phyloP scores from a whole-genome alignment of 2,888 invertebrate species.

The Apamea monoglypha region DNA sequence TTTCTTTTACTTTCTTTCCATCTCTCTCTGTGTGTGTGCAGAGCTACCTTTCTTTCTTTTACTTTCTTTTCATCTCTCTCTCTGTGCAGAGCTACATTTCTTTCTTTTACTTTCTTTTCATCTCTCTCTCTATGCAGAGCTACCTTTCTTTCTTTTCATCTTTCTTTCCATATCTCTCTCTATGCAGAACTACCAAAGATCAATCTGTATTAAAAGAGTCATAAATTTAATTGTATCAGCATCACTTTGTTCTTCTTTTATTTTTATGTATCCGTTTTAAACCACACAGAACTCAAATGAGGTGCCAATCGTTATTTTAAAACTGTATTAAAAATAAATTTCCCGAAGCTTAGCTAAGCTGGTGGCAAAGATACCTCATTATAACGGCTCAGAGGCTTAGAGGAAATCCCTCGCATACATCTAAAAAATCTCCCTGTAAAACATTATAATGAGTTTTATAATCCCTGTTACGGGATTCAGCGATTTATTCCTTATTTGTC shows the following conservation, averaged over 20 bases:
- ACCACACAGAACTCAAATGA: slow-evolving; percentile 8
- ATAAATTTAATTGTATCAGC: not conserved
- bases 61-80: too few relatives aligned
- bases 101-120: too few relatives aligned
- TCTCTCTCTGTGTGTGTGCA: too few relatives aligned
- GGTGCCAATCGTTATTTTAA: slow-evolving; percentile 42
- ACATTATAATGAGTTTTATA: slow-evolving; percentile 74
- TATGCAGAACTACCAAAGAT: too few relatives aligned
- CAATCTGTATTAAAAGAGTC: too few relatives aligned
- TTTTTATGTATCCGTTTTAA: not conserved
- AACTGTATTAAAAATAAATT: slow-evolving; percentile 52
- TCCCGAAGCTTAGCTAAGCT: slow-evolving; percentile 39
- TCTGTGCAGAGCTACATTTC: too few relatives aligned
- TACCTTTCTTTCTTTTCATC: too few relatives aligned
- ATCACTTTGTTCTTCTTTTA: not conserved
- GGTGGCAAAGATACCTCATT: slow-evolving; percentile 66
- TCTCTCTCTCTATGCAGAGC: too few relatives aligned
- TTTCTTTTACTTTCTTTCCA: not conserved
- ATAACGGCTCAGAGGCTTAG: slow-evolving; percentile 68
- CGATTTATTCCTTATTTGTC: slow-evolving; percentile 67
- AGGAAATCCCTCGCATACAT: slow-evolving; percentile 68
- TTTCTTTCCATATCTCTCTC: too few relatives aligned
- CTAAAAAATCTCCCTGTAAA: slow-evolving; percentile 72
- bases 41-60: too few relatives aligned
- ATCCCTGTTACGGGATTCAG: slow-evolving; percentile 65